Base-by-base conservation (phyloP, 2,113 vertebrate genomes). In the Gallinago jamesoni region DNA sequence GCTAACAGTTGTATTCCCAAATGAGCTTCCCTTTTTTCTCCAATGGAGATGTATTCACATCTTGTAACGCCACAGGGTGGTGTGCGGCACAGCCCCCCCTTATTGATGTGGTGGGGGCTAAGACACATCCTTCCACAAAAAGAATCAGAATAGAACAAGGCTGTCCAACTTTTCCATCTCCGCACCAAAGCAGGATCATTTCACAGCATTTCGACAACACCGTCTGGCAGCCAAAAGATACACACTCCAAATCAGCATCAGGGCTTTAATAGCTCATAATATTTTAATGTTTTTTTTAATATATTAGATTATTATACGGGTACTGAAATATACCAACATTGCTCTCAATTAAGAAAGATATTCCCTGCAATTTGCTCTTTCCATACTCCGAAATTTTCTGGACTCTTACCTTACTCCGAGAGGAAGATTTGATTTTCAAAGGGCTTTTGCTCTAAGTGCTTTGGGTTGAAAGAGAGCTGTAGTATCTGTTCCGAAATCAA, bases 231-330 rank as follows among this genome's bases (percentile, higher is more conserved):
- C 41, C 66, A 59, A 69, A 88, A 70, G 25, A 12, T 31, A 24
- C 10, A 66, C 72, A 39, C 22, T 59, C 9, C 41, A 90, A 80
- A 64, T 79, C 39, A 76, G 25, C 13, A 35, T 57, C 39, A 62
- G 50, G 56, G 23, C 9, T 93, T 59, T 83, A 88, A 62, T 23
- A 73, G 31, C 56, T 96, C 16, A 66, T 85, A 59, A 72, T 17
- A 62, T 63, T 92, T 92, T 68, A 88, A 95, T 80, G n/a, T 25
- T 41, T 82, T 94, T 82, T 94, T 91, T 24, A 80, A 75, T 75
- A 79, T 39, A 69, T 50, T 57, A 62, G 18, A 21, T 72, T 94
- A 37, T 89, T 90, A 21, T 93, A 77, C 68, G 28, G 33, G 6
- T 67, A 50, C 15, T 80, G 13, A 45, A 53, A 39, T 84, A 77